Percentiles rank a stretch among this genome's conserved stretches.
Evolutionary conservation across 2,797 vertebrate genomes (phyloP).

Genomic region (Phoebastria nigripes): DNA sequence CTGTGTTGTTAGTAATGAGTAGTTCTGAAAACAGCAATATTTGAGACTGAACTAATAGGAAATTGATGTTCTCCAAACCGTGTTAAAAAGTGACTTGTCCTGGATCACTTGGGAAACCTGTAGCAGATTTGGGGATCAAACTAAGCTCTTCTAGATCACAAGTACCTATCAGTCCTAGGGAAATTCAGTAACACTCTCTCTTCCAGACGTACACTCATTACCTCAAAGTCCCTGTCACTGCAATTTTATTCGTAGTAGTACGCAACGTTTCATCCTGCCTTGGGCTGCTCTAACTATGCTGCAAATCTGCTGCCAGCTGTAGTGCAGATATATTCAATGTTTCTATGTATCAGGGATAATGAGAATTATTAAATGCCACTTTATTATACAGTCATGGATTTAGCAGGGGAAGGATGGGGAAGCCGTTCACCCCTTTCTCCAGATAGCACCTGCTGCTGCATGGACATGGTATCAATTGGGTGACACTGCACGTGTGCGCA

Average conservation of each 20-base stretch:
- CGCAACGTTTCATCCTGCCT: not conserved
- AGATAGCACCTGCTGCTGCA: not conserved
- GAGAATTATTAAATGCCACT: not conserved
- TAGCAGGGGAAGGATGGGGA: not conserved
- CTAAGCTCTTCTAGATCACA: not conserved
- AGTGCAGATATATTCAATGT: not conserved
- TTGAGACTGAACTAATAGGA: not conserved
- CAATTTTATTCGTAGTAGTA: not conserved
- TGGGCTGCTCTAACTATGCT: not conserved
- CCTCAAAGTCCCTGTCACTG: not conserved
- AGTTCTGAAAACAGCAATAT: not conserved
- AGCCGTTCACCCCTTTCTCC: not conserved
- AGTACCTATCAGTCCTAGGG: not conserved
- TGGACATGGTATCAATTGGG: accelerated
- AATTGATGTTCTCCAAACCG: not conserved
- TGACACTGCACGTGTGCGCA: not conserved
- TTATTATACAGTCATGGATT: not conserved
- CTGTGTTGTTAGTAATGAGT: not conserved
- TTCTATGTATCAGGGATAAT: not conserved
- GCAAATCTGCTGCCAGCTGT: not conserved
- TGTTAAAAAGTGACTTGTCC: not conserved
- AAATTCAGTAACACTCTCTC: not conserved
- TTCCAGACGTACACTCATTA: not conserved
- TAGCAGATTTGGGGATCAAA: not conserved
- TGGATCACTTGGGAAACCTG: not conserved